Base-by-base conservation (phyloP, 1,140 invertebrate species). In the Halyomorpha halys region DNA sequence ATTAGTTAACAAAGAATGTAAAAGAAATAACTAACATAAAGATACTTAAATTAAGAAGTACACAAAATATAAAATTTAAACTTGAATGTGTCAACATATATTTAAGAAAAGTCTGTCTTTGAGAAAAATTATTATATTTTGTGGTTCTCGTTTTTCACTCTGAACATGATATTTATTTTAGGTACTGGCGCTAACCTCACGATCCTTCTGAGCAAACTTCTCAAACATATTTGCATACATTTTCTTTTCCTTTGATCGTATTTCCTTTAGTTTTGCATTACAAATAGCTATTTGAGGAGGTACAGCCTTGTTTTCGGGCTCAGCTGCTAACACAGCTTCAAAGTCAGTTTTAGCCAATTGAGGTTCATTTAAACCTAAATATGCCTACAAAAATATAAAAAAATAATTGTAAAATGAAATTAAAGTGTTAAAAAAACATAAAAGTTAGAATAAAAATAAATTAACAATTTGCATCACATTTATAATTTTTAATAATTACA, bases 161-260 rank as follows among this genome's bases (percentile, higher is more conserved):
- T 11, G 6, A 39, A 13, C 13, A 39, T 39, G 1, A 39, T 39
- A 39, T 39, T 39, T 21, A 23, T 56, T 25, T 56, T 56, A 56
- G 23, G 18, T 25, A 56, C 11, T 15, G 16, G 21, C 23, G 51
- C 44, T 62, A 53, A 47, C 25, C 61, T 62, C 25, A 62, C 44
- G 21, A 30, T 91, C 89, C 73, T 82, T 80, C 70, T 85, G 82
- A 2, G 89, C 88, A 76, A 91, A 88, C 75, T 89, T 90, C 67
- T 89, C 85, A 73, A 99, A 98, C 91, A 99, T 97, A 73, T 94
- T 94, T 3, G 85, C 85, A 76, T 95, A 99, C 14, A 92, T 79
- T 71, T 89, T 85, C 77, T 93, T 95, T 73, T 98, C 94, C 68
- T 85, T 85, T 47, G 83, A 78, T 62, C 84, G 79, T 67, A 89